A percentile compares a stretch with the other conserved stretches of the same genome.
Evolutionary conservation across 2,113 vertebrate species (phyloP).

Genomic region (Salvelinus alpinus): DNA sequence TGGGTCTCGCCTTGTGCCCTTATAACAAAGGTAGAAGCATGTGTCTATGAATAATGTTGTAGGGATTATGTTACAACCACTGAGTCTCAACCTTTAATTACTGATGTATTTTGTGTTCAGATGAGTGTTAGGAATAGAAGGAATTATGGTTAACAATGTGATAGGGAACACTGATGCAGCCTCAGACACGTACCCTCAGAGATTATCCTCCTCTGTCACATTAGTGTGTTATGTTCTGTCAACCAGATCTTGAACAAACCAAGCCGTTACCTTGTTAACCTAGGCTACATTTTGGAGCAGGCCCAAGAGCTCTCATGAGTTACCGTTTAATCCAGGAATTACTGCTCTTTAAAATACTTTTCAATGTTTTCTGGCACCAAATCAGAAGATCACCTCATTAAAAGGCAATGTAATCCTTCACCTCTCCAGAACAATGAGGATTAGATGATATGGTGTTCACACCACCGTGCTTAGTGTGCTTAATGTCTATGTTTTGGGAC

Average conservation of each 20-base stretch:
- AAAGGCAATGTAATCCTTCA: not conserved
- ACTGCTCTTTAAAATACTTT: not conserved
- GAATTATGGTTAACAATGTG: not conserved
- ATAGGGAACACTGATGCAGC: not conserved
- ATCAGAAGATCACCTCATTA: not conserved
- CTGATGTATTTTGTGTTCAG: too few relatives aligned
- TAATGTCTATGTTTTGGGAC: too few relatives aligned
- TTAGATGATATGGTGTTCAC: not conserved
- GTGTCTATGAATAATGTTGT: too few relatives aligned
- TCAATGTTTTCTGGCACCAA: not conserved
- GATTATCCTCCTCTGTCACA: not conserved
- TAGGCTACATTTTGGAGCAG: too few relatives aligned
- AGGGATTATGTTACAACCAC: too few relatives aligned
- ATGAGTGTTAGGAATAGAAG: too few relatives aligned
- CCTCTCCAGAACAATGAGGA: not conserved
- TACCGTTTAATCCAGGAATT: not conserved
- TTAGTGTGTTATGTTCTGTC: not conserved
- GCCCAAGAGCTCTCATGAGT: not conserved
- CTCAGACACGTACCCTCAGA: not conserved
- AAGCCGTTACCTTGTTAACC: too few relatives aligned
- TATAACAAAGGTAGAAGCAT: too few relatives aligned
- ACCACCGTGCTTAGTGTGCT: too few relatives aligned
- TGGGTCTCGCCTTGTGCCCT: too few relatives aligned
- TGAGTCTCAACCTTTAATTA: too few relatives aligned
- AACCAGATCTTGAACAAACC: not conserved